Percentiles rank a stretch among this genome's conserved stretches.
Evolutionary conservation across 2,888 invertebrate genomes (phyloP).

Genomic region (Ischnura elegans): DNA sequence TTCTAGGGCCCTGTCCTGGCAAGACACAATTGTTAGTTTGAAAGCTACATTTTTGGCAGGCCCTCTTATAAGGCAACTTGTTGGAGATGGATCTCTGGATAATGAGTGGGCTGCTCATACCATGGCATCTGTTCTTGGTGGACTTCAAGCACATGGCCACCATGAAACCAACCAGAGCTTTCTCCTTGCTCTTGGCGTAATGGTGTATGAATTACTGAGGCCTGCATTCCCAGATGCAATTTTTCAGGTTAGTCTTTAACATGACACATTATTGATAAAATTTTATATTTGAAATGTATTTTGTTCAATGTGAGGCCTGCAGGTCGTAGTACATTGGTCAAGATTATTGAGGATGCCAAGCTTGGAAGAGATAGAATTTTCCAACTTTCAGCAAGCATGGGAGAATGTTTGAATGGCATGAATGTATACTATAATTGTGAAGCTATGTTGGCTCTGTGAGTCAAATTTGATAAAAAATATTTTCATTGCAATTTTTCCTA

Average conservation of each 20-base stretch:
- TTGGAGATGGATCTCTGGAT: slow-evolving; percentile 82
- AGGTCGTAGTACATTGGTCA: too few species aligned
- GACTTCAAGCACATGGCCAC: slow-evolving; percentile 92
- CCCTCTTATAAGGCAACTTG: slow-evolving; percentile 85
- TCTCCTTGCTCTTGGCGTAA: slow-evolving; percentile 88
- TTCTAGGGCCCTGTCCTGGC: slow-evolving; percentile 88
- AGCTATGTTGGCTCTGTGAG: too few species aligned
- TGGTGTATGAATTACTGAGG: slow-evolving; percentile 90
- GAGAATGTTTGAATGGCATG: too few species aligned
- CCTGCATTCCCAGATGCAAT: slow-evolving; percentile 86
- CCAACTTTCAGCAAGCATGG: too few species aligned
- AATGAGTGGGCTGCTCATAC: slow-evolving; percentile 86
- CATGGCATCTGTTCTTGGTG: slow-evolving; percentile 88
- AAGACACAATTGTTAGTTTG: slow-evolving; percentile 89
- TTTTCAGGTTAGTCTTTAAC: slow-evolving; percentile 7
- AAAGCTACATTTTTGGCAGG: slow-evolving; percentile 88
- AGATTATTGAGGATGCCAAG: too few species aligned
- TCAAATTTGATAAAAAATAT: too few species aligned
- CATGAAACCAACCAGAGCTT: slow-evolving; percentile 93
- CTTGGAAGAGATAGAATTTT: too few species aligned
- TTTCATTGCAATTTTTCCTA: too few species aligned
- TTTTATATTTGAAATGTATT: background rate
- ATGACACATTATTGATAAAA: too few species aligned
- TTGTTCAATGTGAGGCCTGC: too few species aligned
- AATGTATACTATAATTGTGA: too few species aligned